Percentiles rank a stretch among this genome's conserved stretches.
phyloP scores from a whole-genome alignment of 1,140 invertebrate genomes.

The Phthorimaea operculella region DNA sequence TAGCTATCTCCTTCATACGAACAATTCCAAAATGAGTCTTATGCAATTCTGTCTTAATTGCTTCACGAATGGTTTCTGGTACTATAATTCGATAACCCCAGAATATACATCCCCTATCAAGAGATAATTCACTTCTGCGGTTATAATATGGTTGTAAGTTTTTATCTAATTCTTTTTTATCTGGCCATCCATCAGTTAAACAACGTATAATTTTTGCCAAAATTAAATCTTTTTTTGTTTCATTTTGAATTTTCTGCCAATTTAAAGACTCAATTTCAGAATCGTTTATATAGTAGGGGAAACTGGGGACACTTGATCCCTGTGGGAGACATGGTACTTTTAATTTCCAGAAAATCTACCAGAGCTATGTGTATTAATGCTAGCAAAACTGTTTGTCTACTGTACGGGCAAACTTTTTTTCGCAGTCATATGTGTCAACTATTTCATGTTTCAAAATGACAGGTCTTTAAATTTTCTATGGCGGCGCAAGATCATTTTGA shows the following conservation, averaged over 20 bases:
- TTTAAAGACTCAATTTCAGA: constrained; percentile 14
- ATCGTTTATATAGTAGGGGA: constrained; percentile 18
- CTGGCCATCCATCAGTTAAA: constrained; percentile 21
- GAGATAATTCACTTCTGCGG: constrained; percentile 14
- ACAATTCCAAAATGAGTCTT: constrained; percentile 20
- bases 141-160: constrained; percentile 15
- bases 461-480: too few relatives aligned
- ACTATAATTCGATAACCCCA: constrained; percentile 22
- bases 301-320: too few relatives aligned
- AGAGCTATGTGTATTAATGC: too few relatives aligned
- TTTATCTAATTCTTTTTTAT: constrained; percentile 12
- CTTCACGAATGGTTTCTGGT: constrained; percentile 12
- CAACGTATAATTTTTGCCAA: constrained; percentile 13
- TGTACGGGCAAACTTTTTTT: too few relatives aligned
- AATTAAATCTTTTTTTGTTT: constrained; percentile 17
- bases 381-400: too few relatives aligned
- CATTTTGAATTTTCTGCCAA: constrained; percentile 12
- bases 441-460: too few relatives aligned
- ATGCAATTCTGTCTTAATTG: constrained; percentile 17
- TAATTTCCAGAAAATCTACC: too few relatives aligned
- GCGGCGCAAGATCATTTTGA: too few relatives aligned
- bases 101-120: constrained; percentile 22
- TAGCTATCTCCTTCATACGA: constrained; percentile 19
- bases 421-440: too few relatives aligned
- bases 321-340: too few relatives aligned